Conservation (phyloP, 1,140 invertebrate species). For the Marisa cornuarietis region DNA sequence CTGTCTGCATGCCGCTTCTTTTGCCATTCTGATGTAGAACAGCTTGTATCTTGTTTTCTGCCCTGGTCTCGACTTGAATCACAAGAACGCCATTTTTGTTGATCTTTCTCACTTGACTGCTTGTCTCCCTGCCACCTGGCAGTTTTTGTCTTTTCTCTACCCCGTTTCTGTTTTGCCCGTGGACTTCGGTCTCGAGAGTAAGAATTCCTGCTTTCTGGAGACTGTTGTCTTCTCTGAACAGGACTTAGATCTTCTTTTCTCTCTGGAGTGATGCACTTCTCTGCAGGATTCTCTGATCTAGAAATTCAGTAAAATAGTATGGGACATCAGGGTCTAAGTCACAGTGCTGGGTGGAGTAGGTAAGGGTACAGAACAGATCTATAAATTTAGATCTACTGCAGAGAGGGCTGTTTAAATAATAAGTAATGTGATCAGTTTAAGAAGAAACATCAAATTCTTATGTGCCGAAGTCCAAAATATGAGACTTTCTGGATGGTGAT, state of each 20-base stretch:
- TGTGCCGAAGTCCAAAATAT: no score
- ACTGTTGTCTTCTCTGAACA: not conserved
- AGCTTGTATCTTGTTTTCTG: conserved; percentile 5
- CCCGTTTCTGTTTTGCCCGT: conserved; percentile 7
- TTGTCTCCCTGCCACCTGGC: not conserved
- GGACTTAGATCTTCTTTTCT: not conserved
- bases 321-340: no score
- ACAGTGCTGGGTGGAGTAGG: no score
- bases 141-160: not conserved
- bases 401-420: no score
- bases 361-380: no score
- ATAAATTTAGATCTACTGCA: no score
- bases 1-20: not conserved
- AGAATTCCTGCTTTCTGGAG: not conserved
- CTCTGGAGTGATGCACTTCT: not conserved
- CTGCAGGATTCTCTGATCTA: not conserved
- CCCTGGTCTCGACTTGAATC: conserved; percentile 12
- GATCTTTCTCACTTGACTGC: conserved; percentile 20
- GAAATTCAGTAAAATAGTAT: not conserved
- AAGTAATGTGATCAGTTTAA: no score
- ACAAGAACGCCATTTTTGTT: conserved; percentile 18
- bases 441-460: no score
- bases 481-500: no score
- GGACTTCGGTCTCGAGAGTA: not conserved
- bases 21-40: not conserved